These are phyloP conservation scores for Pristionchus entomophagus DNA, from an alignment of 2,888 invertebrate species.

Conservation along the genomic window DNA sequence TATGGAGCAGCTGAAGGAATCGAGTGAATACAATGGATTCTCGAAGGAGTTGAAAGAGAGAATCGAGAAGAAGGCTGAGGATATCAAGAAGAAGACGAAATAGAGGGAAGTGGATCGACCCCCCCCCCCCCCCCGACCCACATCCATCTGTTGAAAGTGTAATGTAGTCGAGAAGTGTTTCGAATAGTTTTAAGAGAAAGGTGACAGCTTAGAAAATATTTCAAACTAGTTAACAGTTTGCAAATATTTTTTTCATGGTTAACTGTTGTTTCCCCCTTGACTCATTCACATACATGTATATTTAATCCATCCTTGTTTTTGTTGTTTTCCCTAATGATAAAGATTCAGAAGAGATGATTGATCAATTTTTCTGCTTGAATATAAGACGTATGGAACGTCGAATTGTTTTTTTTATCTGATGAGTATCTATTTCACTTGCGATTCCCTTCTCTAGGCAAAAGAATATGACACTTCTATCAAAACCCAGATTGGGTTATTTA, in stretches of 20 bases:
- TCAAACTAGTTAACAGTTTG: too few relatives aligned
- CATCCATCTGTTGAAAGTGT: not conserved
- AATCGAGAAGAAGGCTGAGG: not conserved
- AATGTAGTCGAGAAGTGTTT: not conserved
- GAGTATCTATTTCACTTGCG: too few relatives aligned
- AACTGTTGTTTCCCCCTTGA: not conserved
- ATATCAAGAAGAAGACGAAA: slow-evolving; percentile 2
- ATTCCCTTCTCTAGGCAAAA: too few relatives aligned
- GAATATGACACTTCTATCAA: too few relatives aligned
- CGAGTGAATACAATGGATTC: not conserved
- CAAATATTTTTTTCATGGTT: not conserved
- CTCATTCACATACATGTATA: not conserved
- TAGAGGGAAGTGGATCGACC: not conserved
- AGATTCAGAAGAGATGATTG: not conserved
- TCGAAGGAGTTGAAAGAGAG: not conserved
- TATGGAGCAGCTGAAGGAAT: not conserved
- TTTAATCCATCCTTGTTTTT: not conserved
- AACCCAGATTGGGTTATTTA: too few relatives aligned
- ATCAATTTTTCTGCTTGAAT: too few relatives aligned
- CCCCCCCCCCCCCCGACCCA: not conserved
- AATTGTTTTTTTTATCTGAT: too few relatives aligned
- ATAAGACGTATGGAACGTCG: too few relatives aligned
- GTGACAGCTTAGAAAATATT: too few relatives aligned
- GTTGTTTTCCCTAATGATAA: not conserved
- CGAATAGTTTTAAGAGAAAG: too few relatives aligned